These are phyloP conservation scores for Autographa pulchrina DNA, from an alignment of 2,888 invertebrate species.

Conservation along the genomic window DNA sequence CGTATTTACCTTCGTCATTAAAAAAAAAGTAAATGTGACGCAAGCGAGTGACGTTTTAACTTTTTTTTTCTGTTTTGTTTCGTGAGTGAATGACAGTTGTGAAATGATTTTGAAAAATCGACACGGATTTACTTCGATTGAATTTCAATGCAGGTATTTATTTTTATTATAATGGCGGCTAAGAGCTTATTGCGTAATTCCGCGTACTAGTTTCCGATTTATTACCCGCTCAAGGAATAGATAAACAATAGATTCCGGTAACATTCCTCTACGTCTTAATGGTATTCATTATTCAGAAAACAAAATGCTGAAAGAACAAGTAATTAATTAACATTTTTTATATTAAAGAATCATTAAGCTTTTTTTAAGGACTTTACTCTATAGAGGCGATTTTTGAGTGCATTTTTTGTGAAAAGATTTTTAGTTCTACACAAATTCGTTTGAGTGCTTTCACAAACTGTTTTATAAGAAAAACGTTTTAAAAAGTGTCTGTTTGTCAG, in stretches of 20 bases:
- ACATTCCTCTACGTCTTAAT: constrained; percentile 51
- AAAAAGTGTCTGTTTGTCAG: constrained; percentile 8
- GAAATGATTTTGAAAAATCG: constrained; percentile 69
- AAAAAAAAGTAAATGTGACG: constrained; percentile 46
- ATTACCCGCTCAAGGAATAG: constrained; percentile 48
- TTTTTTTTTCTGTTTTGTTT: constrained; percentile 48
- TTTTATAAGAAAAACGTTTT: constrained; percentile 3
- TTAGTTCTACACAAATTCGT: background rate
- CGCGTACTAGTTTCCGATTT: constrained; percentile 60
- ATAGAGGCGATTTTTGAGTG: too few relatives aligned
- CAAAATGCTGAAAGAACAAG: constrained; percentile 31
- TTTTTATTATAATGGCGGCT: constrained; percentile 49
- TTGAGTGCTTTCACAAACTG: background rate
- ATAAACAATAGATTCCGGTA: constrained; percentile 61
- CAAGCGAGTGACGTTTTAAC: constrained; percentile 46
- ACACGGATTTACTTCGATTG: constrained; percentile 64
- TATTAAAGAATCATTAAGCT: background rate
- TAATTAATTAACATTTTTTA: background rate
- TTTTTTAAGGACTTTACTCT: background rate
- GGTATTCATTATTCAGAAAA: constrained; percentile 33
- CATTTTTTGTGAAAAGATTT: too few relatives aligned
- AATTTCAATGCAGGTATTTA: constrained; percentile 81
- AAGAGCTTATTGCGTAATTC: constrained; percentile 57
- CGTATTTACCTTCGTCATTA: constrained; percentile 19
- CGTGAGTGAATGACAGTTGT: constrained; percentile 66